Evolutionary conservation across 1,140 invertebrate genomes (phyloP).

Genomic region (Heliothis virescens): DNA sequence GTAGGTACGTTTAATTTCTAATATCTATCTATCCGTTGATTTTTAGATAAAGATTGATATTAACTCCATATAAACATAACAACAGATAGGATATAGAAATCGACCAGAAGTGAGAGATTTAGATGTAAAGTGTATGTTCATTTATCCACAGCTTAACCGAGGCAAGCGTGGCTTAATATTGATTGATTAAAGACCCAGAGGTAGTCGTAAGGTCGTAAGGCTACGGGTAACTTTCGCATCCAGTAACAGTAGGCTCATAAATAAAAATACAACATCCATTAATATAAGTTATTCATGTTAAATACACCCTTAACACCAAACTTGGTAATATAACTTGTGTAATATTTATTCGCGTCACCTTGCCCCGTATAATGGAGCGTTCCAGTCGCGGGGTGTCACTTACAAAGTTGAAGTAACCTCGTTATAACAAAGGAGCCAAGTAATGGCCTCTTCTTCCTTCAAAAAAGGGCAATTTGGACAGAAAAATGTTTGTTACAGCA

Average conservation of each 20-base stretch:
- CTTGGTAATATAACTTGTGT: constrained; percentile 12
- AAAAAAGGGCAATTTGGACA: constrained; percentile 52
- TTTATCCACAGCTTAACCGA: no score
- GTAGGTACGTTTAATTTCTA: no score
- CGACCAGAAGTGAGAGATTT: no score
- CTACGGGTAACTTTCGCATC: background rate
- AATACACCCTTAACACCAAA: constrained; percentile 3
- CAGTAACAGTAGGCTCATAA: background rate
- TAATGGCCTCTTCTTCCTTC: constrained; percentile 50
- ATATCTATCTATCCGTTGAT: no score
- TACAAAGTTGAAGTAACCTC: constrained; percentile 55
- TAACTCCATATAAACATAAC: no score
- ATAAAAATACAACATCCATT: background rate
- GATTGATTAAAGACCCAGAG: no score
- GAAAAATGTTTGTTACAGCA: constrained; percentile 45
- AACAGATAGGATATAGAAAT: no score
- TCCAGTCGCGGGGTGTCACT: constrained; percentile 46
- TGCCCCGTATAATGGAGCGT: constrained; percentile 6
- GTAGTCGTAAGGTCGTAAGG: no score
- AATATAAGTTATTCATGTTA: constrained; percentile 15
- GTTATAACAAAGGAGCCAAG: constrained; percentile 53
- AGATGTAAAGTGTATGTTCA: no score
- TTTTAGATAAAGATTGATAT: no score
- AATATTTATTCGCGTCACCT: constrained; percentile 26
- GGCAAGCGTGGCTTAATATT: no score